phyloP scores from a whole-genome alignment of 2,797 vertebrate species.

The Melanotaenia maccullochi region DNA sequence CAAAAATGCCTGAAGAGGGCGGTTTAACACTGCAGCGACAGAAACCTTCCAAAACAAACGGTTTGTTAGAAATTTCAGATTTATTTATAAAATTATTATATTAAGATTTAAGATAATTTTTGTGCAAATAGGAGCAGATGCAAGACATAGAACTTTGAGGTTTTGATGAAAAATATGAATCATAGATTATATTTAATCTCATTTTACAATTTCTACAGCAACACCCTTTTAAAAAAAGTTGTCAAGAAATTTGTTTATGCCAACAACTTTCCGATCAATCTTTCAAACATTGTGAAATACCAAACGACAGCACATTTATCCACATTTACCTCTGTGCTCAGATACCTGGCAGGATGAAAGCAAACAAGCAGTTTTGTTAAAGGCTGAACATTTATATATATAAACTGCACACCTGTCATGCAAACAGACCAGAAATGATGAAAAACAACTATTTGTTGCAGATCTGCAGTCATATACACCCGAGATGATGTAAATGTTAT shows the following conservation, averaged over 20 bases:
- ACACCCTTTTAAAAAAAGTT: constrained; percentile 19
- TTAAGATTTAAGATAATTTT: constrained; percentile 56
- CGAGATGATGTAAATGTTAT: constrained; percentile 18
- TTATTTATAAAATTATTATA: constrained; percentile 74
- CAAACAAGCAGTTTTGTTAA: constrained; percentile 31
- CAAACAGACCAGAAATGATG: constrained; percentile 22
- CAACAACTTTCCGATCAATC: constrained; percentile 31
- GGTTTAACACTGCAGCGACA: neutral
- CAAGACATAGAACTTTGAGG: constrained; percentile 22
- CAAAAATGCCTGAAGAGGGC: no score
- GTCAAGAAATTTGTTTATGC: constrained; percentile 32
- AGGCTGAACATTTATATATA: constrained; percentile 16
- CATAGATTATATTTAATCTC: constrained; percentile 35
- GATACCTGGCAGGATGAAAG: constrained; percentile 46
- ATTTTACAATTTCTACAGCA: constrained; percentile 30
- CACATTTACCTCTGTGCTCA: constrained; percentile 30
- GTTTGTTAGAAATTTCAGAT: constrained; percentile 52
- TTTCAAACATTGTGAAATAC: constrained; percentile 35
- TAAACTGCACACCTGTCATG: constrained; percentile 44
- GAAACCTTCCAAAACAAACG: neutral
- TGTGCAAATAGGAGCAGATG: constrained; percentile 65
- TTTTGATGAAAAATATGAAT: constrained; percentile 38
- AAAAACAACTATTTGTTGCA: constrained; percentile 9
- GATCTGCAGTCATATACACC: constrained; percentile 14
- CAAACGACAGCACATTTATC: constrained; percentile 17